Evolutionary conservation across 2,888 invertebrate genomes (phyloP), one percentile per base, ranked within the genome.

Genomic region (Lepeophtheirus nordmannii): DNA sequence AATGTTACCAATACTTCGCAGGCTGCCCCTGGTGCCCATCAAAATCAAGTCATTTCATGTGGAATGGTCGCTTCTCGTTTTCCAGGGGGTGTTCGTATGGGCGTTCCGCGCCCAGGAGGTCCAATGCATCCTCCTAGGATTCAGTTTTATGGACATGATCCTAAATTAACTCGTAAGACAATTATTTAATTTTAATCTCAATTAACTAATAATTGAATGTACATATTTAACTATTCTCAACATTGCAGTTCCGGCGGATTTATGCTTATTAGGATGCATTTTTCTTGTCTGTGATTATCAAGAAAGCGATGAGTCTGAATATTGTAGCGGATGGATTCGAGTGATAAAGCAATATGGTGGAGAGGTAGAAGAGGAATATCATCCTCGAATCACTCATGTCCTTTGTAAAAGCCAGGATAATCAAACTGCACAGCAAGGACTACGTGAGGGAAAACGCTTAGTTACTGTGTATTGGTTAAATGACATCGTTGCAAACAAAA

Each of bases 101-200:
- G 58, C 9, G 63, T 30, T 58, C 65, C 62, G 17, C 57, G 14
- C 17, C 57, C 40, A 14, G 57, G 59, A 30, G 30, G 58, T 9
- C 65, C 65, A 62, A 63, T 65, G 20, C 37, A 70, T 17, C 63
- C 70, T 7, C 69, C 71, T 9, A 71, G 85, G 14, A 83, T 85
- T 14, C 87, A 89, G 72, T 91, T 89, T 76, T 90, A 88, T 76
- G 91, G 93, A 0, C 93, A 94, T 78, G 93, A 93, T 77, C 90
- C 90, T 12, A 87, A 87, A 75, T 79, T 91, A 60, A 90, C 89
- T 78, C 74, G 82, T 82, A 73, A 71, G 75, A 72, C 7, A 30
- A 7, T 30, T 30, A 30, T 30, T 30, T 7, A 30, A n/a, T 12
- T 46, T 20, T 38, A 38, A 22, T 58, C 12, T 11, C n/a, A n/a